Evolutionary conservation across 2,888 invertebrate species (phyloP), one percentile per base, ranked within the genome.

Genomic region (Xestia ashworthii): DNA sequence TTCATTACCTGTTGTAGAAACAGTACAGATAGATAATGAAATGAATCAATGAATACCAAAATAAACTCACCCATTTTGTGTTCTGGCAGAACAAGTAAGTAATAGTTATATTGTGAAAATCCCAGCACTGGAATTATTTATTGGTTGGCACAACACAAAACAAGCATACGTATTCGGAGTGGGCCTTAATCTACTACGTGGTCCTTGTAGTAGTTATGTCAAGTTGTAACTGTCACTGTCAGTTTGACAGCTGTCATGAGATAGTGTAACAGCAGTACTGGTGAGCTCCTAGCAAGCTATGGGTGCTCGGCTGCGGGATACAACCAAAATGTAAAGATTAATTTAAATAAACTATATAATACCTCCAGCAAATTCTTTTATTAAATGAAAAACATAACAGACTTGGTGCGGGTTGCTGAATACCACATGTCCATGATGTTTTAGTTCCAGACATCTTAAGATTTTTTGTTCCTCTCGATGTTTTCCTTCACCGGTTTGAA

Each of bases 41-140:
- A 55, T 25, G 11, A 50, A 53, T 32, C 5, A 25, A 41, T 60
- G 6, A 74, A 22, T 72, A 48, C n/a, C n/a, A 66, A 70, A 72
- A 19, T n/a, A 68, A 22, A 46, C 5, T 48, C 12, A 38, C 46
- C 19, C 16, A 72, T 25, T 41, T 25, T 19, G 5, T 22, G n/a
- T 0, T 5, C 4, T 9, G 22, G 11, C 3, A 25, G 19, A 14
- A 44, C 9, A 9, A 25, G 12, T 14, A 9, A 19, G 41, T 0
- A 60, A 14, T 25, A 5, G 14, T 1, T 9, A 41, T 9, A 6
- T 41, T 41, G 0, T 22, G 22, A 22, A 53, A 53, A 22, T 22
- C 22, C 9, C 53, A 53, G 53, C 4, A n/a, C 41, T 62, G 12
- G 5, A 25, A 19, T 25, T 19, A 25, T 41, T 19, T 0, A 25